These are phyloP conservation scores for Cotesia glomerata DNA, from an alignment of 1,140 invertebrate species.

Conservation along the genomic window DNA sequence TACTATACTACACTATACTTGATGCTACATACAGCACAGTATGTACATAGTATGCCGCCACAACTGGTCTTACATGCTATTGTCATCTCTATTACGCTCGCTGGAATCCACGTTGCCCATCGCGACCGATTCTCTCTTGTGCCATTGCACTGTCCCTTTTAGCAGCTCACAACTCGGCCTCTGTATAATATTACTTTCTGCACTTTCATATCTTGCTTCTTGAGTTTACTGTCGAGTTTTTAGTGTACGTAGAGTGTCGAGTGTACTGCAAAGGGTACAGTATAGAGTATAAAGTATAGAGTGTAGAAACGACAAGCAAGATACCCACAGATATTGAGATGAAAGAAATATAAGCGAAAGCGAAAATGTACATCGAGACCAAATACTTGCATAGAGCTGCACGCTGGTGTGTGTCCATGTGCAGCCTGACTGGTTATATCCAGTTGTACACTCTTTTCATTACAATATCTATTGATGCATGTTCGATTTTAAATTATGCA, in stretches of 20 bases:
- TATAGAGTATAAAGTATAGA: background rate
- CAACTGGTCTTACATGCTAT: background rate
- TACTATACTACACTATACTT: background rate
- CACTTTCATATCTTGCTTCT: conserved; percentile 24
- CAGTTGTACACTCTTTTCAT: conserved; percentile 16
- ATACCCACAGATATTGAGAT: background rate
- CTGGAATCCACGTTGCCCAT: background rate
- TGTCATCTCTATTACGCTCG: background rate
- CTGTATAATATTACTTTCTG: background rate
- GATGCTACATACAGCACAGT: background rate
- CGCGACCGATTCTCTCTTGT: conserved; percentile 8
- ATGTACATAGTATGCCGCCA: background rate
- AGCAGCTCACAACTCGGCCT: conserved; percentile 11
- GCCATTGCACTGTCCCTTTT: conserved; percentile 16
- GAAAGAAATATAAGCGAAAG: background rate
- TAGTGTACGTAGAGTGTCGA: background rate
- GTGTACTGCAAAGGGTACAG: background rate
- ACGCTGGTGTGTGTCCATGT: background rate
- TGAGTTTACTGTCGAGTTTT: background rate
- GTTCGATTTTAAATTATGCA: conserved; percentile 1
- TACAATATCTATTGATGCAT: conserved; percentile 15
- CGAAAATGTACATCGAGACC: background rate
- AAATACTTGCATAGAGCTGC: background rate
- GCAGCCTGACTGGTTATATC: conserved; percentile 22
- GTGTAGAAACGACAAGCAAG: background rate